A percentile compares a stretch with the other conserved stretches of the same genome.
Conservation (phyloP, 2,888 invertebrate genomes). For the Thereva nobilitata region DNA sequence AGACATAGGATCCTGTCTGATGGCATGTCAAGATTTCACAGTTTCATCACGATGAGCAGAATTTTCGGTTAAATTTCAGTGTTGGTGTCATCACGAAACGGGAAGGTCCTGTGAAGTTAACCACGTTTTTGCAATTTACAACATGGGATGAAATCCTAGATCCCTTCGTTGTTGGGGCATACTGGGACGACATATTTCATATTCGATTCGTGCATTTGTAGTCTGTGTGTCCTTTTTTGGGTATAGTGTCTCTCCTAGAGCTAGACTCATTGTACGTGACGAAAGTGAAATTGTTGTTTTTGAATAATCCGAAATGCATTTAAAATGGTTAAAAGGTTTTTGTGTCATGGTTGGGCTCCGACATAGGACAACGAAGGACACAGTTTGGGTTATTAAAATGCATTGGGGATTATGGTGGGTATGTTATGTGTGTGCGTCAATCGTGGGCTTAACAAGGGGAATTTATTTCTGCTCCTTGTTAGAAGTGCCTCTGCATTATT, state of each 20-base stretch:
- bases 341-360: constrained; percentile 35
- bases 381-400: too few relatives aligned
- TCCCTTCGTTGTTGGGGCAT: background rate
- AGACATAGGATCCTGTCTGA: too few relatives aligned
- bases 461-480: background rate
- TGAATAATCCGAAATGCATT: constrained; percentile 29
- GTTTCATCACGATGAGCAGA: too few relatives aligned
- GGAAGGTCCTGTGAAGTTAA: background rate
- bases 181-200: constrained; percentile 28
- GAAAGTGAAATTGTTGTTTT: constrained; percentile 39
- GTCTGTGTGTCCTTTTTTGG: background rate
- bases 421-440: background rate
- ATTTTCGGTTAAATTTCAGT: constrained; percentile 26
- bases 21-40: too few relatives aligned
- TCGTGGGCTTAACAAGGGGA: background rate
- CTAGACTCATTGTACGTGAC: constrained; percentile 36
- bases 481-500: constrained; percentile 16
- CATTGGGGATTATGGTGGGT: too few relatives aligned
- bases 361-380: background rate
- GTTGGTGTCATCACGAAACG: background rate
- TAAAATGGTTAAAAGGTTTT: constrained; percentile 27
- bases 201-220: constrained; percentile 19
- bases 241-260: constrained; percentile 10
- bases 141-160: constrained; percentile 14
- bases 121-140: constrained; percentile 31